Evolutionary conservation across 2,113 vertebrate genomes (phyloP).

Genomic region (Cyanoramphus novaezelandiae): DNA sequence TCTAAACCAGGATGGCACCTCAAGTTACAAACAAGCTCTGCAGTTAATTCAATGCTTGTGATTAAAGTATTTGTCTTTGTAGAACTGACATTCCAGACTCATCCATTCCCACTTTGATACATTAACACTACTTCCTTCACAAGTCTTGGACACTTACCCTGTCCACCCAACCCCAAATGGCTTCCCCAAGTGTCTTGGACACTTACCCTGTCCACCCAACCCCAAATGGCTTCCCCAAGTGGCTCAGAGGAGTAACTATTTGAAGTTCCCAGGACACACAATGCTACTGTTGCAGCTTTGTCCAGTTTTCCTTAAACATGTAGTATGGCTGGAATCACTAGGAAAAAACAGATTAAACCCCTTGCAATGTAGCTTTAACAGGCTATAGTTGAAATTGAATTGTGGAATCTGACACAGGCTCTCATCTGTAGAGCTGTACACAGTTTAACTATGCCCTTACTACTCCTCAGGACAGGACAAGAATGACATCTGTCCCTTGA

Average conservation of each 20-base stretch:
- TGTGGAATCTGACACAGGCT: neutral
- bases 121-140: neutral
- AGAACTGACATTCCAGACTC: neutral
- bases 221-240: neutral
- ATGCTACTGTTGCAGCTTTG: neutral
- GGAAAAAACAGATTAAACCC: neutral
- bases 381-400: neutral
- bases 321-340: neutral
- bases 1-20: neutral
- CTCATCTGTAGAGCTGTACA: neutral
- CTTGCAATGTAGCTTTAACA: neutral
- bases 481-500: neutral
- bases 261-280: neutral
- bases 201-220: accelerated
- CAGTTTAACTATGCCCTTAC: neutral
- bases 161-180: neutral
- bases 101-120: neutral
- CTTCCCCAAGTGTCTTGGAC: neutral
- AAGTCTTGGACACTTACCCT: neutral
- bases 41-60: neutral
- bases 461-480: neutral
- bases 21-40: neutral
- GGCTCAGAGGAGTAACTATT: neutral
- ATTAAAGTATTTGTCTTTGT: neutral
- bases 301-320: neutral